Conservation (phyloP, 2,888 invertebrate species). For the Automeris io region DNA sequence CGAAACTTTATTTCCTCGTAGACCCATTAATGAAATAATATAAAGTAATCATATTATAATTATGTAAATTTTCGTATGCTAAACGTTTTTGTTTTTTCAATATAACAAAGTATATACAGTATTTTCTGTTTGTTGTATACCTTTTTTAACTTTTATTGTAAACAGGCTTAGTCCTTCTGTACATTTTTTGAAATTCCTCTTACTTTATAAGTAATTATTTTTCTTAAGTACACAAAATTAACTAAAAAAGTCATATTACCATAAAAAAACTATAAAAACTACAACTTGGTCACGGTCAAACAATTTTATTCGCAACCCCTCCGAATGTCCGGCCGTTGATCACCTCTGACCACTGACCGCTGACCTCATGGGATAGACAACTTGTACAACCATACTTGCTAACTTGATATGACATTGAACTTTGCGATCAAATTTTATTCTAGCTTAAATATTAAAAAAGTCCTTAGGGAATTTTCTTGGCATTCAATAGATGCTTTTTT, state of each 20-base stretch:
- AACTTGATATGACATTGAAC: conserved; percentile 47
- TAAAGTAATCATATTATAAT: too few relatives aligned
- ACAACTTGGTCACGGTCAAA: conserved; percentile 32
- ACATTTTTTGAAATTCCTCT: not conserved
- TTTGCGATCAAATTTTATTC: conserved; percentile 23
- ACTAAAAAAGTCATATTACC: too few relatives aligned
- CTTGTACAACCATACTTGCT: conserved; percentile 32
- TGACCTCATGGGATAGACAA: conserved; percentile 61
- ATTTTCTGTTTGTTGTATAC: too few relatives aligned
- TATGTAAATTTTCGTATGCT: too few relatives aligned
- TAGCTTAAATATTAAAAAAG: not conserved
- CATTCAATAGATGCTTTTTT: too few relatives aligned
- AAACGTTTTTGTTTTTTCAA: too few relatives aligned
- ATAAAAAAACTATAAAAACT: not conserved
- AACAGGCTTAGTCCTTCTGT: too few relatives aligned
- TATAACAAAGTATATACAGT: too few relatives aligned
- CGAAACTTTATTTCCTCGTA: too few relatives aligned
- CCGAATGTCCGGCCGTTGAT: conserved; percentile 49
- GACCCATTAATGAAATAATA: too few relatives aligned
- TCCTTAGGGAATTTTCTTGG: not conserved
- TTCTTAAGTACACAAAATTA: too few relatives aligned
- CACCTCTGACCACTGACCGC: conserved; percentile 63
- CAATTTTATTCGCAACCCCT: conserved; percentile 60
- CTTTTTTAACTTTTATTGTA: too few relatives aligned
- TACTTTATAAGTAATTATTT: not conserved